Conservation (phyloP, 2,113 vertebrate species). For the Eclectus roratus region DNA sequence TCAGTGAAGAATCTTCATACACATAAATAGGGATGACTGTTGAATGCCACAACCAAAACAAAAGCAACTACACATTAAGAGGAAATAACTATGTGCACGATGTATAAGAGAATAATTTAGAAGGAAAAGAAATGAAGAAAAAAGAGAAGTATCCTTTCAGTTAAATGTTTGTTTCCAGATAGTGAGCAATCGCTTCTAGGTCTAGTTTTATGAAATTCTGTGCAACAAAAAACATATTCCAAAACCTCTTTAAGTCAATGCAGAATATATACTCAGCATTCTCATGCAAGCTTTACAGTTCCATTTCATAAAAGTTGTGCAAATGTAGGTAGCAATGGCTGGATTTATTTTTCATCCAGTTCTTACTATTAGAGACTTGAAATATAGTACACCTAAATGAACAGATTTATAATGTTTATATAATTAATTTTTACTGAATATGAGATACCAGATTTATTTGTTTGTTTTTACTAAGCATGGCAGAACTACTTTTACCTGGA, state of each 20-base stretch:
- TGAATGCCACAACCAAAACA: neutral
- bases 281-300: neutral
- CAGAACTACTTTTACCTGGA: neutral
- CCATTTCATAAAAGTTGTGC: neutral
- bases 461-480: neutral
- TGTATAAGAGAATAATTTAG: neutral
- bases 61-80: neutral
- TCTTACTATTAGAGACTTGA: neutral
- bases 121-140: neutral
- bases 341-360: neutral
- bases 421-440: neutral
- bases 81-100: accelerated
- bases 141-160: neutral
- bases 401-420: neutral
- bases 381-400: neutral
- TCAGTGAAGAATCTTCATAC: neutral
- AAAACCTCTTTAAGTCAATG: neutral
- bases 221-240: neutral
- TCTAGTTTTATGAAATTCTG: neutral
- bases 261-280: neutral
- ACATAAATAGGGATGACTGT: neutral
- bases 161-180: neutral
- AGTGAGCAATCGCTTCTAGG: neutral
- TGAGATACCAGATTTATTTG: neutral
- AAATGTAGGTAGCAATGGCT: neutral